Base-by-base conservation (phyloP, 64 coral and sea anemone genomes). In the Porites lutea region DNA sequence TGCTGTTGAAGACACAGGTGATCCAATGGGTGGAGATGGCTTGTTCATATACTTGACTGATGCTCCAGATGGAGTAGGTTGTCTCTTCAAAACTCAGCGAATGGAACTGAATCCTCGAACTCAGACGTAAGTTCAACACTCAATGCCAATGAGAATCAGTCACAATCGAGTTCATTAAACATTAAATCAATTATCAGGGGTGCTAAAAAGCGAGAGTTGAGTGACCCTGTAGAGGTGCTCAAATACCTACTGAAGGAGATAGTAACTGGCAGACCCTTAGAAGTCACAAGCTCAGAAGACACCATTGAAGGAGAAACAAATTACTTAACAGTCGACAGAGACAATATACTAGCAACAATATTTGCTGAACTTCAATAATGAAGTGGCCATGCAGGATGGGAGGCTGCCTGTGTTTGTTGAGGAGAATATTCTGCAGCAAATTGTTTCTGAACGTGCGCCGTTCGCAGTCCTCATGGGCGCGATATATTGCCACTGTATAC, bases 301-400 rank as follows among this genome's bases (percentile, higher is more conserved):
- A 75, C 50, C 82, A 68, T 74, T 60, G 87, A 90, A 81, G 93
- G 80, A 79, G 88, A 95, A 20, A 90, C 88, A 45, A 95, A 90
- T 59, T 90, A 22, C 52, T 86, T 90, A 65, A 85, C 93, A 47
- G 80, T 90, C 57, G 88, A 90, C 80, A 61, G 88, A 58, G 71
- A 89, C 53, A 79, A 94, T 47, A 86, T 95, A 77, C 59, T 95
- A 22, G 43, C 90, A 87, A 85, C 93, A 52, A 95, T 81, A 57
- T 95, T 95, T 90, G 81, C 79, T 52, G 93, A 95, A 72, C 87
- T 19, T n/a, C 75, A 93, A 60, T 88, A 20, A 89, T 89, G 88
- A 68, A 68, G 74, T 89, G 52, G 60, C 75, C 58, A 65, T 89
- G 19, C 74, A 89, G 78, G 61, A 82, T 82, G 79, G 79, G 10